Evolutionary conservation across 2,888 invertebrate species (phyloP), one percentile per base, ranked within the genome.

Genomic region (Bhutanitis thaidina): DNA sequence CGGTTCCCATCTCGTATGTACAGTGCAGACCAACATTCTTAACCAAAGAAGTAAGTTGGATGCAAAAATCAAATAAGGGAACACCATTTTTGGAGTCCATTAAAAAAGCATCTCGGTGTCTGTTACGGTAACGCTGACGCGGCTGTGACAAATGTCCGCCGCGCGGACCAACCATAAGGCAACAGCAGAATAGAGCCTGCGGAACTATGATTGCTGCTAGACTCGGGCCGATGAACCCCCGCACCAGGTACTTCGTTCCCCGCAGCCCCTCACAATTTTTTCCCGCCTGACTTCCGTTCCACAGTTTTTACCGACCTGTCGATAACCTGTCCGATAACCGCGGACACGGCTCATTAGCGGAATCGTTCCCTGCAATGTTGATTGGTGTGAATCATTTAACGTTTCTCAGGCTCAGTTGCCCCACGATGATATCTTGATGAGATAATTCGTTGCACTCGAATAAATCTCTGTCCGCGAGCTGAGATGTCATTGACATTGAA

Each of bases 341-440:
- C 79, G 77, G 85, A 80, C 77, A 80, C 80, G 83, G 69, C 75
- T 86, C 85, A 85, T 86, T 88, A 85, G 78, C 75, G 66, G 71
- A 77, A 78, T 83, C 77, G 69, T 64, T 75, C 67, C 56, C 62
- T 60, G 58, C 62, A 57, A 64, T 60, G 65, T 69, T 72, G 75
- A 77, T 80, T 76, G 69, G 67, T 68, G 69, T 64, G 62, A 72
- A 73, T 73, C 65, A 64, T 67, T 57, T 61, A 62, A 59, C 57
- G 62, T 62, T 65, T 71, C 71, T 67, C 67, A 64, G 64, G 62
- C 48, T 41, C 39, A 12, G 39, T 40, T 37, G 52, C 37, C 34
- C 48, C 49, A 15, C 49, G 48, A 36, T 52, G 52, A 57, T 55
- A 57, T 63, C 58, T 58, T 64, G 70, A 69, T 71, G 69, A 71